Evolutionary conservation across 2,888 invertebrate species (phyloP).

Genomic region (Amphipyra berbera): DNA sequence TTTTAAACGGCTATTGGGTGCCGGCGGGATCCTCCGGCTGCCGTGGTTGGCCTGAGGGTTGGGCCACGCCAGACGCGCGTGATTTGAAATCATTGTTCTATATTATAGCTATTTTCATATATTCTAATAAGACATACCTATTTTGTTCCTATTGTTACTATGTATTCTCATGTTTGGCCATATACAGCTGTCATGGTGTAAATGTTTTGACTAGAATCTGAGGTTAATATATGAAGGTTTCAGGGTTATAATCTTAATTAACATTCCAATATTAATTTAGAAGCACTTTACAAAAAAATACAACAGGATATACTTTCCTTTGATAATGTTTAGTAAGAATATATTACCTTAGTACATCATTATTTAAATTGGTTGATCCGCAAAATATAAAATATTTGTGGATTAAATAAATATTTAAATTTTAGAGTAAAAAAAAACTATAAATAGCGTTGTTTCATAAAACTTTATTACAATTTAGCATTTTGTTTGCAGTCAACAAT

Average conservation of each 20-base stretch:
- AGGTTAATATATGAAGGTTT: too few relatives aligned
- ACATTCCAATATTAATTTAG: too few relatives aligned
- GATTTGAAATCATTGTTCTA: conserved; percentile 56
- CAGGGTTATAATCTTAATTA: too few relatives aligned
- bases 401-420: neutral
- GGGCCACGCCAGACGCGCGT: conserved; percentile 59
- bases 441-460: neutral
- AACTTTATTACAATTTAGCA: neutral
- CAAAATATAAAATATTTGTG: too few relatives aligned
- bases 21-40: conserved; percentile 33
- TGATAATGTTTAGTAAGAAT: too few relatives aligned
- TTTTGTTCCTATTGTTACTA: neutral
- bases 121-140: neutral
- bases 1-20: conserved; percentile 56
- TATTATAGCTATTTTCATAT: neutral
- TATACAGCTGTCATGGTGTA: too few relatives aligned
- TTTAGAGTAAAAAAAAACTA: neutral
- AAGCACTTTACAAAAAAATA: too few relatives aligned
- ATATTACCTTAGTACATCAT: too few relatives aligned
- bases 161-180: too few relatives aligned
- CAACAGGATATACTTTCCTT: too few relatives aligned
- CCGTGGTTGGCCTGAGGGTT: conserved; percentile 59
- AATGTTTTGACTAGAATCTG: too few relatives aligned
- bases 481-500: conserved; percentile 92
- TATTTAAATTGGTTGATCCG: too few relatives aligned